Percentiles rank a stretch among this genome's conserved stretches.
Evolutionary conservation across 92 coral and sea anemone genomes (phyloP).

Genomic region (Phenganax subtilis): DNA sequence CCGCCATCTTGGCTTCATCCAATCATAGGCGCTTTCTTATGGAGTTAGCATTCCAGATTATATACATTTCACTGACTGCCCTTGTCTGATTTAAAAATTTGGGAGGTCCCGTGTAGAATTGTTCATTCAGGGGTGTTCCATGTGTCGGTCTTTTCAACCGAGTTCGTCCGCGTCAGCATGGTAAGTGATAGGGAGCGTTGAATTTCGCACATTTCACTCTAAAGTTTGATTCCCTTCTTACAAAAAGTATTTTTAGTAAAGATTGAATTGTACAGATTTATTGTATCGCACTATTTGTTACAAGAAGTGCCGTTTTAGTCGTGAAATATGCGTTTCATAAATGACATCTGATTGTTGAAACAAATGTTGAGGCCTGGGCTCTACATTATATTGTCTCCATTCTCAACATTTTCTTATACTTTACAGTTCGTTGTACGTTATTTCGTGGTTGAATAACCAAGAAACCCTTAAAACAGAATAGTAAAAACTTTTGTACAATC

Average conservation of each 20-base stretch:
- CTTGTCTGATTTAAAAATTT: conserved; percentile 22
- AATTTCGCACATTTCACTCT: background rate
- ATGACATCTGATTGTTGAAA: background rate
- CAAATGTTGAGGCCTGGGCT: background rate
- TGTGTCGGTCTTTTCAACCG: conserved; percentile 52
- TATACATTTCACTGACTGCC: too few relatives aligned
- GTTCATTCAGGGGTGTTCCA: conserved; percentile 65
- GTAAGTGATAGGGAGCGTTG: conserved; percentile 7
- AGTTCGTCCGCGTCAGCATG: conserved; percentile 27
- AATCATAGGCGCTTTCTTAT: too few relatives aligned
- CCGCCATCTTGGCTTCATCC: too few relatives aligned
- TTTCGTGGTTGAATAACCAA: too few relatives aligned
- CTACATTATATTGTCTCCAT: background rate
- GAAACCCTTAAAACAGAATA: too few relatives aligned
- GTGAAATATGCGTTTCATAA: background rate
- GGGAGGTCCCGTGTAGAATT: conserved; percentile 67
- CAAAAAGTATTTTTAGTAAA: background rate
- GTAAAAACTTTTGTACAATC: too few relatives aligned
- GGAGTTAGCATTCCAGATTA: too few relatives aligned
- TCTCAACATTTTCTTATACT: background rate
- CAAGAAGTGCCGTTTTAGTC: background rate
- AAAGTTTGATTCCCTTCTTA: background rate
- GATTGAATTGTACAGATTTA: background rate
- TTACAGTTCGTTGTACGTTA: too few relatives aligned
- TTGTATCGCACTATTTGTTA: background rate